Evolutionary conservation across 2,113 vertebrate genomes (phyloP), one percentile per base, ranked within the genome.

Genomic region (Alethe diademata): DNA sequence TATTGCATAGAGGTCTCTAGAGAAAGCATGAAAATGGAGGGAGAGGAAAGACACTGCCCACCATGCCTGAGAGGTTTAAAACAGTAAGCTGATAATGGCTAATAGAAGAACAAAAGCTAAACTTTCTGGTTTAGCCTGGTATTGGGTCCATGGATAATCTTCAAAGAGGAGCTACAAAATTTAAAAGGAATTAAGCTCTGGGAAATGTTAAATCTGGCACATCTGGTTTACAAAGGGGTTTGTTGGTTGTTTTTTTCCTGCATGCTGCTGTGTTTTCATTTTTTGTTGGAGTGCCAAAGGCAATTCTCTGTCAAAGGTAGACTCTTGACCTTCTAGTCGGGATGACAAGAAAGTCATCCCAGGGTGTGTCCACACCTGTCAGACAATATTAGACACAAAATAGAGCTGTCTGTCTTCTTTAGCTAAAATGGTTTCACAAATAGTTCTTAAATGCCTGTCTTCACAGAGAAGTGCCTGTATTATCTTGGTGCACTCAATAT

Each of bases 351-450:
- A 75, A 84, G 71, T 87, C 88, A 88, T 96, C 83, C 36, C 51
- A 75, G 95, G 94, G 92, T 94, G 93, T 93, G 92, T 66, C 89
- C 66, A 62, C 79, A 84, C 89, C 88, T 92, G 88, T 80, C 86
- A 73, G 86, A 76, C 67, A 70, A 91, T 76, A 88, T 88, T 62
- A 90, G 38, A 31, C 66, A 62, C 12, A 71, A 88, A 96, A 90
- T 69, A 86, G 83, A 94, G 90, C 74, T 82, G 94, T 95, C 96
- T 92, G 71, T 96, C 88, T 88, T 95, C 88, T 93, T 90, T 76
- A 90, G 79, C 57, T 92, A 51, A 92, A 95, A 93, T 36, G 74
- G 22, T 86, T 91, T 94, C 90, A 88, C 73, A 89, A 94, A 88
- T 73, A 40, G 71, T 93, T 94, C 85, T 43, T 83, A 94, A 96